A percentile compares a stretch with the other conserved stretches of the same genome.
phyloP scores from a whole-genome alignment of 37 sponge, comb jelly and placozoan genomes.

The Theonella swinhoei region DNA sequence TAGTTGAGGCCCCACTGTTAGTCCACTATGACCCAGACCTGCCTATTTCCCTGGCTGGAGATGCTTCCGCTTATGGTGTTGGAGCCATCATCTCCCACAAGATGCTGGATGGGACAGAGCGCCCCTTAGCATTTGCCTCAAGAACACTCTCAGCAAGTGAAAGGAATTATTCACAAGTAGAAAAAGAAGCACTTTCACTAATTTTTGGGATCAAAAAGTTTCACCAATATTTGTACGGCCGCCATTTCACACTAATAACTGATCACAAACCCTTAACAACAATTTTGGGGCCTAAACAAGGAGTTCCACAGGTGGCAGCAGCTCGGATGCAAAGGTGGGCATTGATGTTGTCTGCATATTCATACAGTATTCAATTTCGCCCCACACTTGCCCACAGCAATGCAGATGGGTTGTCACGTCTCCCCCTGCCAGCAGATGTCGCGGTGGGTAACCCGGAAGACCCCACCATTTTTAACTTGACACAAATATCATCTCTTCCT shows the following conservation, averaged over 20 bases:
- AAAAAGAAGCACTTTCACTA: constrained; percentile 25
- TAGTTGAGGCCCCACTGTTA: constrained; percentile 23
- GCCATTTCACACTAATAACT: constrained; percentile 32
- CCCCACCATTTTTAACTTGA: constrained; percentile 6
- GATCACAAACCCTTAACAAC: constrained; percentile 47
- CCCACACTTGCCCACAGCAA: constrained; percentile 43
- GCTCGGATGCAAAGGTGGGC: constrained; percentile 47
- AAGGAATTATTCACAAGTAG: constrained; percentile 57
- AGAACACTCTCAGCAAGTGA: constrained; percentile 34
- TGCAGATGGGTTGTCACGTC: constrained; percentile 55
- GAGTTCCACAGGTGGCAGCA: constrained; percentile 40
- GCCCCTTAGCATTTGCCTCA: constrained; percentile 60
- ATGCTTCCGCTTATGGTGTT: constrained; percentile 47
- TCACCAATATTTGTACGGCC: constrained; percentile 57
- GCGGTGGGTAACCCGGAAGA: neutral
- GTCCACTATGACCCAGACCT: constrained; percentile 22
- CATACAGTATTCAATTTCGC: constrained; percentile 34
- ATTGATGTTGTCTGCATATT: constrained; percentile 24
- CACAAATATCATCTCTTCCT: constrained; percentile 9
- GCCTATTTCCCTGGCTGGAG: constrained; percentile 15
- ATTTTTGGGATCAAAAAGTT: constrained; percentile 24
- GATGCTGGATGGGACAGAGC: constrained; percentile 27
- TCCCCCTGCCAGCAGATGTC: constrained; percentile 9
- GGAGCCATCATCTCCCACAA: constrained; percentile 45
- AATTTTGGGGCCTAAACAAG: constrained; percentile 31